These are phyloP conservation scores for Galeopterus variegatus DNA, from an alignment of 2,113 vertebrate genomes.

Conservation along the genomic window DNA sequence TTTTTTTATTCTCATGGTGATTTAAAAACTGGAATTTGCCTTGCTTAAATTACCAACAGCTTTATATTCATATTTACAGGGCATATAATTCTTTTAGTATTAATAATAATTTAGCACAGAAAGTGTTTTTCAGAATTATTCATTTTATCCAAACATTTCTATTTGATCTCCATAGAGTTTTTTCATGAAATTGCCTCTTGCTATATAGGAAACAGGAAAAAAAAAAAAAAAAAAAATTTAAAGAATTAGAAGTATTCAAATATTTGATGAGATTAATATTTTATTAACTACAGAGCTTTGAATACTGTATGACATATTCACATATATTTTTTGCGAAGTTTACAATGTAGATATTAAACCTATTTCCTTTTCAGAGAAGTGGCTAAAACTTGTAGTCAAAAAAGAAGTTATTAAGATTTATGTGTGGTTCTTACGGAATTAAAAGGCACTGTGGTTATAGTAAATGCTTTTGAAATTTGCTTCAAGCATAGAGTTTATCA, in stretches of 20 bases:
- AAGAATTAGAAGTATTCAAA: conserved; percentile 63
- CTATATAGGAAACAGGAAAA: neutral
- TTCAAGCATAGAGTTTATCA: conserved; percentile 50
- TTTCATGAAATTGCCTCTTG: conserved; percentile 1
- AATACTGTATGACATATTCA: neutral
- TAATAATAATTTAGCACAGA: conserved; percentile 1
- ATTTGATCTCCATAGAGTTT: neutral
- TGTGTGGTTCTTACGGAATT: conserved; percentile 64
- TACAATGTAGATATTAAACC: conserved; percentile 44
- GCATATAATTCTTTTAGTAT: neutral
- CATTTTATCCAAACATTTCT: neutral
- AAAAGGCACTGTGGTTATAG: neutral
- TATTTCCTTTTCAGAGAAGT: conserved; percentile 33
- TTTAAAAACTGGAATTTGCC: neutral
- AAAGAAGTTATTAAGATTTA: conserved; percentile 51
- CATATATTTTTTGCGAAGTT: conserved; percentile 63
- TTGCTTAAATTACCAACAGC: conserved; percentile 3
- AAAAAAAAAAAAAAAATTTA: conserved; percentile 13
- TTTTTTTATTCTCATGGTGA: neutral
- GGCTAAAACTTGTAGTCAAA: conserved; percentile 4
- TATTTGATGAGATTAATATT: conserved; percentile 63
- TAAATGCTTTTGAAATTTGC: conserved; percentile 61
- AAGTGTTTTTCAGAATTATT: neutral
- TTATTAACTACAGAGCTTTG: conserved; percentile 53
- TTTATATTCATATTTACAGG: neutral